These are phyloP conservation scores for Lepeophtheirus salmonis DNA, from an alignment of 1,140 invertebrate species.

Conservation along the genomic window DNA sequence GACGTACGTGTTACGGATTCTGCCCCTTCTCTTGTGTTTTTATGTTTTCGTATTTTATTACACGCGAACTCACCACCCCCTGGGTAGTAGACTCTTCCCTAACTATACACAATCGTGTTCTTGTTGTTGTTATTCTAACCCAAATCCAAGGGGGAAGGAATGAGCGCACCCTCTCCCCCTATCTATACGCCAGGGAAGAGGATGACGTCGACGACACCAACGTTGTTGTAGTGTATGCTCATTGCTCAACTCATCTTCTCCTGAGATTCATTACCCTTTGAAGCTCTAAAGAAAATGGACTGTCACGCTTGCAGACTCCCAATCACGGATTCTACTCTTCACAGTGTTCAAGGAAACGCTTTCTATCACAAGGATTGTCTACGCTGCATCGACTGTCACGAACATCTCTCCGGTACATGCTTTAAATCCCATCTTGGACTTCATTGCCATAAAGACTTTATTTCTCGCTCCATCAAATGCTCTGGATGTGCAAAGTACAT, in stretches of 20 bases:
- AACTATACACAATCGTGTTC: too few species aligned
- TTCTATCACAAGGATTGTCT: neutral
- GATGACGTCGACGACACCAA: neutral
- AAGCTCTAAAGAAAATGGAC: neutral
- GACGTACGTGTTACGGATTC: too few species aligned
- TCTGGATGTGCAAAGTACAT: neutral
- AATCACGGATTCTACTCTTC: neutral
- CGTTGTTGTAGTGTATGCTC: neutral
- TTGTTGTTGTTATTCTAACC: too few species aligned
- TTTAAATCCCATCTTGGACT: neutral
- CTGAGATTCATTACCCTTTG: neutral
- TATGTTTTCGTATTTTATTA: too few species aligned
- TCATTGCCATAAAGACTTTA: neutral
- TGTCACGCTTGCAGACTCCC: neutral
- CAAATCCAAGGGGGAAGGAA: too few species aligned
- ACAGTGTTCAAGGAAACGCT: neutral
- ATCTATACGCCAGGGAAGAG: neutral
- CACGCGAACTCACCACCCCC: too few species aligned
- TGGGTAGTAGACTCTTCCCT: too few species aligned
- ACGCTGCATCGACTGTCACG: neutral
- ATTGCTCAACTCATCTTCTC: neutral
- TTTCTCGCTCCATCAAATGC: neutral
- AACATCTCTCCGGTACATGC: neutral
- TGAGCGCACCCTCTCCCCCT: too few species aligned
- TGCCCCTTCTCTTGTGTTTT: too few species aligned